Percentiles rank a stretch among this genome's conserved stretches.
Conservation (phyloP, 2,888 invertebrate species). For the Chromoteleia sp. region DNA sequence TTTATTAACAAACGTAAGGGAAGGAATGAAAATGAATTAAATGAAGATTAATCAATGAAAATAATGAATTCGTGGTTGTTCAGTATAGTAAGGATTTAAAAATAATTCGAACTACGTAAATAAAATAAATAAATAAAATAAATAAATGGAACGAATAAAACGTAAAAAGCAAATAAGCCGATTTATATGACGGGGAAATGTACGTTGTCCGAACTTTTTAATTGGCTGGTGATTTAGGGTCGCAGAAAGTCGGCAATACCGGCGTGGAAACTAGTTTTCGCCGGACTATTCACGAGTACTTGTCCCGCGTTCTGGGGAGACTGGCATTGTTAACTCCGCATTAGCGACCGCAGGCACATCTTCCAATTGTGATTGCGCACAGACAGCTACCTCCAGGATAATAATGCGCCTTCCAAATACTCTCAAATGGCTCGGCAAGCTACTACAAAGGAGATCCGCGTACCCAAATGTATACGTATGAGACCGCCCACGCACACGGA, state of each 20-base stretch:
- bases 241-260: slow-evolving; percentile 42
- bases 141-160: neutral
- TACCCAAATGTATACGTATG: slow-evolving; percentile 15
- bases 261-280: slow-evolving; percentile 55
- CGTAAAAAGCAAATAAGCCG: slow-evolving; percentile 6
- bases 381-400: slow-evolving; percentile 59
- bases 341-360: slow-evolving; percentile 61
- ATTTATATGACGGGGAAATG: slow-evolving; percentile 22
- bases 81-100: too few species aligned
- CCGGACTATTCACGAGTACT: slow-evolving; percentile 57
- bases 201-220: slow-evolving; percentile 59
- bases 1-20: too few species aligned
- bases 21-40: too few species aligned
- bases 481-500: slow-evolving; percentile 29
- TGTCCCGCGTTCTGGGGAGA: slow-evolving; percentile 58
- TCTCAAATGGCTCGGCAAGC: slow-evolving; percentile 59
- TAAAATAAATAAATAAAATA: neutral
- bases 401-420: slow-evolving; percentile 63
- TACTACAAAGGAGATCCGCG: slow-evolving; percentile 51
- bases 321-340: slow-evolving; percentile 63
- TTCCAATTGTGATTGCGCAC: slow-evolving; percentile 64
- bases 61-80: too few species aligned
- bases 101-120: too few species aligned
- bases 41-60: too few species aligned
- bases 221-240: slow-evolving; percentile 59